Conservation (phyloP, 1,140 invertebrate genomes). For the Leguminivora glycinivorella region DNA sequence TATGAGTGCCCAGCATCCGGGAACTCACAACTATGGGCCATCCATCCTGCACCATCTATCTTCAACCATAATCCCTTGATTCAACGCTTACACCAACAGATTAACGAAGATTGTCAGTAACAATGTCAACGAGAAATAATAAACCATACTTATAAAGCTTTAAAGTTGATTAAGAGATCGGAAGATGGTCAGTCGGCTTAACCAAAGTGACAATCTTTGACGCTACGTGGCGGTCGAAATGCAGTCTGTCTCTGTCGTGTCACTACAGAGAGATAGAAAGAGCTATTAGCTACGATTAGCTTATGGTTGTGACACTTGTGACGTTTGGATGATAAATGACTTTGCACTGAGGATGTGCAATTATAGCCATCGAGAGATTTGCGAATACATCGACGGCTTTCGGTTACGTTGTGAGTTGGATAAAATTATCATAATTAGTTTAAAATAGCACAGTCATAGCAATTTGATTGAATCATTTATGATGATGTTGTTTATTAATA, state of each 20-base stretch:
- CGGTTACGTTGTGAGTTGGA: not conserved
- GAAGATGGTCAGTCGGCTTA: not conserved
- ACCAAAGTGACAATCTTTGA: too few species aligned
- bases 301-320: too few species aligned
- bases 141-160: not conserved
- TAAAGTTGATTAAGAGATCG: not conserved
- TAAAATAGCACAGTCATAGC: not conserved
- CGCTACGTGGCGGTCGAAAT: too few species aligned
- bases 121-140: not conserved
- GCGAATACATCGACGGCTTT: constrained; percentile 1
- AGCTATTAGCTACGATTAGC: too few species aligned
- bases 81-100: not conserved
- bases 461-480: not conserved
- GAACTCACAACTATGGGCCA: not conserved
- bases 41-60: not conserved
- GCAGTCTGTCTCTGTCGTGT: too few species aligned
- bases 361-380: constrained; percentile 4
- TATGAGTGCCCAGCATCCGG: constrained; percentile 40
- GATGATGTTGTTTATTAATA: not conserved
- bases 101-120: not conserved
- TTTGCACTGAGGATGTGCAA: constrained; percentile 18
- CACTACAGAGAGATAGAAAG: too few species aligned
- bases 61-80: not conserved
- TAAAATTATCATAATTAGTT: not conserved
- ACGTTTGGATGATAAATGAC: constrained; percentile 23